These are phyloP conservation scores for Chironomus striatipennis DNA, from an alignment of 1,140 invertebrate species.

Conservation along the genomic window DNA sequence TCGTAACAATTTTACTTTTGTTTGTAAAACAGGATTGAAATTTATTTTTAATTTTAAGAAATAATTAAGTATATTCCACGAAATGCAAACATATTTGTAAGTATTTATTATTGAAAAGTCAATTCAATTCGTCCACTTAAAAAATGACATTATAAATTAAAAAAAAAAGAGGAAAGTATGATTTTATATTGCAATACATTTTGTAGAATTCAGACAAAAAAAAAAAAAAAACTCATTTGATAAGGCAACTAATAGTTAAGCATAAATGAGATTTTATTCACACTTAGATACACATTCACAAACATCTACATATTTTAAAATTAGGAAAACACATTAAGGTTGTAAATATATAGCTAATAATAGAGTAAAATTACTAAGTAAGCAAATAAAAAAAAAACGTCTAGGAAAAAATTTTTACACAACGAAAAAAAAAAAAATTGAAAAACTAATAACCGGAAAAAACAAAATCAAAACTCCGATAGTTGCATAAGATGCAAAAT, in stretches of 20 bases:
- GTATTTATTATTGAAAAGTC: background rate
- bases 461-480: background rate
- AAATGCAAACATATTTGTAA: too few relatives aligned
- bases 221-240: background rate
- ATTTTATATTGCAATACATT: background rate
- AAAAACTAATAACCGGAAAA: background rate
- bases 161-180: background rate
- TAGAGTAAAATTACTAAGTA: background rate
- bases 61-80: background rate
- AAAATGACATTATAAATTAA: constrained; percentile 5
- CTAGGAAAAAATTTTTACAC: constrained; percentile 20
- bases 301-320: too few relatives aligned
- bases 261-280: background rate
- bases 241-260: too few relatives aligned
- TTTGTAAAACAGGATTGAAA: background rate
- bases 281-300: background rate
- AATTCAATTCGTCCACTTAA: constrained; percentile 9
- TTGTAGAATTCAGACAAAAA: too few relatives aligned
- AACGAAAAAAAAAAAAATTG: background rate
- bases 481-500: background rate
- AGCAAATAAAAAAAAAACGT: constrained; percentile 14
- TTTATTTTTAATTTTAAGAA: constrained; percentile 21
- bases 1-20: too few relatives aligned
- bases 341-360: background rate
- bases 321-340: background rate